Evolutionary conservation across 2,797 vertebrate genomes (phyloP).

Genomic region (Typhlichthys subterraneus): DNA sequence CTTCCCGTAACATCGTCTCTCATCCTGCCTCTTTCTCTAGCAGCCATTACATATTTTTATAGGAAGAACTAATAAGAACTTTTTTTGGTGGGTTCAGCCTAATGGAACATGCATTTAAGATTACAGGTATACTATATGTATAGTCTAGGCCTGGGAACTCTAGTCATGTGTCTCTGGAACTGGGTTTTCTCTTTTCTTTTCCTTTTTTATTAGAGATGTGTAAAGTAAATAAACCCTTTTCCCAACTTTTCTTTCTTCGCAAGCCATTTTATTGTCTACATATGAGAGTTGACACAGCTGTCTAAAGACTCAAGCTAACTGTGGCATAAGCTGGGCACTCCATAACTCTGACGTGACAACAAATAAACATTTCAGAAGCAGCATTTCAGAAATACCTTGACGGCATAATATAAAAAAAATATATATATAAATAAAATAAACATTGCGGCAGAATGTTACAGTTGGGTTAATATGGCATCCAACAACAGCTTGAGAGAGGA

Average conservation of each 20-base stretch:
- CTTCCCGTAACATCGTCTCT: too few species aligned
- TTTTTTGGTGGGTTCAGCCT: too few species aligned
- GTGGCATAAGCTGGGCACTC: conserved; percentile 48
- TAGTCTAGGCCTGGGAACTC: too few species aligned
- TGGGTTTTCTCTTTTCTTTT: conserved; percentile 17
- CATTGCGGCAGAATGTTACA: conserved; percentile 75
- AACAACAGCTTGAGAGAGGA: conserved; percentile 53
- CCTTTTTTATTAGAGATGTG: conserved; percentile 27
- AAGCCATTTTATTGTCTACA: too few species aligned
- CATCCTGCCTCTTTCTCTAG: not conserved
- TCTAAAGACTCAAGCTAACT: conserved; percentile 52
- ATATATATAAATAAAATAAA: conserved; percentile 31
- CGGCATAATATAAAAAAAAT: conserved; percentile 41
- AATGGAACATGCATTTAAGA: too few species aligned
- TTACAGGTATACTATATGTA: too few species aligned
- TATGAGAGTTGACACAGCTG: conserved; percentile 73
- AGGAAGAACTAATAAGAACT: too few species aligned
- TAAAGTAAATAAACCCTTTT: too few species aligned
- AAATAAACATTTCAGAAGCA: conserved; percentile 74
- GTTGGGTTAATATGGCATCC: conserved; percentile 76
- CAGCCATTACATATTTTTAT: not conserved
- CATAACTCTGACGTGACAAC: conserved; percentile 74
- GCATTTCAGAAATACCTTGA: conserved; percentile 45
- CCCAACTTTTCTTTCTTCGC: too few species aligned
- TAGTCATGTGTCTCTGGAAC: too few species aligned